phyloP scores from a whole-genome alignment of 2,797 vertebrate species.

The Rhynchotus rufescens region DNA sequence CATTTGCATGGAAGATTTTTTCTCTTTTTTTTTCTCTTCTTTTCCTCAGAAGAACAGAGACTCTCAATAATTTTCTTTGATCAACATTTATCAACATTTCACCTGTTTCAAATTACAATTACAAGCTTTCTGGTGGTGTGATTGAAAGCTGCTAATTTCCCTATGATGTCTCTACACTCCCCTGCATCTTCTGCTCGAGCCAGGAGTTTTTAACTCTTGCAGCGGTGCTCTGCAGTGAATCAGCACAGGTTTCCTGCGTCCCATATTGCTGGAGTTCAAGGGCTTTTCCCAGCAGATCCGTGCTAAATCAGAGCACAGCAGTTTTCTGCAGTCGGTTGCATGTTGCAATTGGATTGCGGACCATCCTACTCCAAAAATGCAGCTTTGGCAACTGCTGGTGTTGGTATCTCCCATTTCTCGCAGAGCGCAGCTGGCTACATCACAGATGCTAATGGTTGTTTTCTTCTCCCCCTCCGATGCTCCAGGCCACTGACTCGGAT shows the following conservation, averaged over 20 bases:
- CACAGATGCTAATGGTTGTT: neutral
- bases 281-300: neutral
- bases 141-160: neutral
- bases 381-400: neutral
- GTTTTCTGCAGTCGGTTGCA: neutral
- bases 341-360: neutral
- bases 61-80: neutral
- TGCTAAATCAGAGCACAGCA: neutral
- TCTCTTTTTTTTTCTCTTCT: neutral
- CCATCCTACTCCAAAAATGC: neutral
- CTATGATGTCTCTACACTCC: neutral
- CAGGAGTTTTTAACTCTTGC: neutral
- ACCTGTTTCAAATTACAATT: neutral
- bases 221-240: neutral
- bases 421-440: neutral
- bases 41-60: neutral
- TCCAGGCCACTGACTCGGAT: conserved; percentile 91
- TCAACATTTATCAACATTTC: neutral
- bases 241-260: neutral
- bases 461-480: neutral
- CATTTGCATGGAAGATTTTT: neutral
- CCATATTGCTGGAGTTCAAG: neutral
- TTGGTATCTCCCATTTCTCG: neutral
- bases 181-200: neutral
- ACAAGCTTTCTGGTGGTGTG: neutral